Base-by-base conservation (phyloP, 2,797 vertebrate genomes). In the Siniperca obscura region DNA sequence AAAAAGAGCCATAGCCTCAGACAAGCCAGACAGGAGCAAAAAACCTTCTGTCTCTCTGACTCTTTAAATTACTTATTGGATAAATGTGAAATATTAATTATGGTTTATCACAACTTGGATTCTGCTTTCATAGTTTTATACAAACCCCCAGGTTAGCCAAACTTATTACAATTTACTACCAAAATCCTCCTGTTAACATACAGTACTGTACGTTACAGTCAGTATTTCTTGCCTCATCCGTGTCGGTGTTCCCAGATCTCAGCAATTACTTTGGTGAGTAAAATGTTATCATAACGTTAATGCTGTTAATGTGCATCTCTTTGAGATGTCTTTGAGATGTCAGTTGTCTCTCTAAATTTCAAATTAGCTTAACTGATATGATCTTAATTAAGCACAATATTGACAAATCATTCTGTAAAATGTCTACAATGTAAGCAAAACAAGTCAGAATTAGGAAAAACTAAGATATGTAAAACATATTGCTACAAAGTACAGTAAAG, bases 401-500 rank as follows among this genome's bases (percentile, higher is more conserved):
- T 30, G 2, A 22, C 44, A 59, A 17, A 48, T 14, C 22, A 50
- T 7, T 21, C 9, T 68, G 21, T 38, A n/a, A 36, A 50, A 21
- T 25, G 4, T 17, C 30, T 21, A 38, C 1, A 3, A 27, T 50
- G 11, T 25, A 34, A 56, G 21, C 44, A 22, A 27, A 30, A 60
- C 7, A 55, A 42, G 16, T 40, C 6, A 71, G 17, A 44, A 44
- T 44, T 12, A 27, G 38, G 25, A 36, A 27, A 73, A 66, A 56
- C 25, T n/a, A 60, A 66, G 1, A 22, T 34, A 22, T 12, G 5
- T 21, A 2, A 13, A 52, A 38, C 4, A 44, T 44, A 16, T 52
- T 64, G 22, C 27, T 59, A 44, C 27, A 84, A 62, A 68, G 42
- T 50, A 30, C 22, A 56, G 40, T 5, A 38, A 60, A 62, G 36